Evolutionary conservation across 2,113 vertebrate genomes (phyloP).

Genomic region (Serilophus lunatus): DNA sequence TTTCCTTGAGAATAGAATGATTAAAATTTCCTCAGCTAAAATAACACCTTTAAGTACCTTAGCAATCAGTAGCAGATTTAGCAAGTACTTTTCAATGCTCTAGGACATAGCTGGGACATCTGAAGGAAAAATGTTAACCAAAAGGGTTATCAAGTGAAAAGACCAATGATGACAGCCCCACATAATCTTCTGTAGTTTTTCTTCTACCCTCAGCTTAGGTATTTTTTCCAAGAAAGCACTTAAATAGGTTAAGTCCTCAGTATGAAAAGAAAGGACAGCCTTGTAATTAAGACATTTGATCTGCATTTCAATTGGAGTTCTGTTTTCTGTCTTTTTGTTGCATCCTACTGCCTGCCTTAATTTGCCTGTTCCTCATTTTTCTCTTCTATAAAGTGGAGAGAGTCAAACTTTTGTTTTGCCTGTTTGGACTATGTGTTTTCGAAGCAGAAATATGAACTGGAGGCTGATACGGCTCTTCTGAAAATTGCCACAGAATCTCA

Average conservation of each 20-base stretch:
- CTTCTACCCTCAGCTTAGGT: neutral
- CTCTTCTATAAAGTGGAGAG: neutral
- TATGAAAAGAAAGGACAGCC: neutral
- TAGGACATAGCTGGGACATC: neutral
- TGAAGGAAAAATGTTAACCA: neutral
- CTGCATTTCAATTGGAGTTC: neutral
- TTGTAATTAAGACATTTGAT: neutral
- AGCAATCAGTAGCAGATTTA: neutral
- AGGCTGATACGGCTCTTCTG: neutral
- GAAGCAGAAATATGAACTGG: neutral
- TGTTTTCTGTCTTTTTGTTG: neutral
- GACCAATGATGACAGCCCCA: neutral
- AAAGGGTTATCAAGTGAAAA: neutral
- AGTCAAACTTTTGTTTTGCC: neutral
- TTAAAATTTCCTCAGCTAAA: neutral
- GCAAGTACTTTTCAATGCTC: neutral
- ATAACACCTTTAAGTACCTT: neutral
- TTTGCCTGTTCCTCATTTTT: neutral
- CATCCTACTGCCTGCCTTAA: neutral
- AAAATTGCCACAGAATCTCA: neutral
- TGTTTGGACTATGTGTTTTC: neutral
- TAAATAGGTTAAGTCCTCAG: neutral
- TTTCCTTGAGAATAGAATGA: neutral
- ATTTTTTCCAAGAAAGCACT: neutral
- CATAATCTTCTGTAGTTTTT: neutral